Evolutionary conservation across 2,113 vertebrate genomes (phyloP).

Genomic region (Xenus cinereus): DNA sequence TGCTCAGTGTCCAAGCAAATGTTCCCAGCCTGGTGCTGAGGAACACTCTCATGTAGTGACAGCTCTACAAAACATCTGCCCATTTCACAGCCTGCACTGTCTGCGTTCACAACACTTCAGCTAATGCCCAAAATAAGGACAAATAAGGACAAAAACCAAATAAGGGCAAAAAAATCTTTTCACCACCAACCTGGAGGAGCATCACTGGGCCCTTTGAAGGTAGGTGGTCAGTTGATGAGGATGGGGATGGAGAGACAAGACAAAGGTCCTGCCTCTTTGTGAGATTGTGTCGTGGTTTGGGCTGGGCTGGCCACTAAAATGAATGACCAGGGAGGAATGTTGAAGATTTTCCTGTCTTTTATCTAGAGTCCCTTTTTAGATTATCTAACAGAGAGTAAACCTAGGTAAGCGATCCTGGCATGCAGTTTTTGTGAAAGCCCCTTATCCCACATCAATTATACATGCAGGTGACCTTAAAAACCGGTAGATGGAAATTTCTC

Average conservation of each 20-base stretch:
- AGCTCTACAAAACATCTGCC: background rate
- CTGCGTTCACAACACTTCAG: background rate
- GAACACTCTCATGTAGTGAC: background rate
- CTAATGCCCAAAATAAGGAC: background rate
- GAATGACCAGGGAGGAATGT: too few species aligned
- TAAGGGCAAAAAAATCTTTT: background rate
- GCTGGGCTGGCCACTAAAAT: background rate
- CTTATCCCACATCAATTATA: background rate
- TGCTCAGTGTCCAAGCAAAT: background rate
- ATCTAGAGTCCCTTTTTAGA: background rate
- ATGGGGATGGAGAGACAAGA: background rate
- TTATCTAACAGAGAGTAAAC: background rate
- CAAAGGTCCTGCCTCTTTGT: background rate
- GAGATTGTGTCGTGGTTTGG: background rate
- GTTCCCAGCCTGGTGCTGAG: background rate
- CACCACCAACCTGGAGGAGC: background rate
- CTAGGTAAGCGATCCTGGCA: background rate
- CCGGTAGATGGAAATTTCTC: background rate
- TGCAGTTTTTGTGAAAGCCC: background rate
- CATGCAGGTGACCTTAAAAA: background rate
- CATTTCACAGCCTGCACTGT: background rate
- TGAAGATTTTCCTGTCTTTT: background rate
- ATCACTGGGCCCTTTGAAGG: rapidly evolving
- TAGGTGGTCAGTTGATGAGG: background rate
- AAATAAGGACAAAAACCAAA: background rate